Evolutionary conservation across 1,140 invertebrate species (phyloP).

Genomic region (Grapholita molesta): DNA sequence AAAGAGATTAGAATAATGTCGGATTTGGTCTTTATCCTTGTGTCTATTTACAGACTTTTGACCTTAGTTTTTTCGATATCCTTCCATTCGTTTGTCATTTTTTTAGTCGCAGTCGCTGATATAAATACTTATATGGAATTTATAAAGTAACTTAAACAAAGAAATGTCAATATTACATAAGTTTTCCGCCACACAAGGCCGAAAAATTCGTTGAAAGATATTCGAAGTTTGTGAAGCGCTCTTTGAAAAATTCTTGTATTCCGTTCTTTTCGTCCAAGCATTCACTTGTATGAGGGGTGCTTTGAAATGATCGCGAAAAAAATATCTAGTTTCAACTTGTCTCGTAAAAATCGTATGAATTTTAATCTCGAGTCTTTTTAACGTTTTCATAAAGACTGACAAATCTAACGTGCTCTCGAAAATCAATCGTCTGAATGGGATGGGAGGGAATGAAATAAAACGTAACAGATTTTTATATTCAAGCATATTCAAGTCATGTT

Average conservation of each 20-base stretch:
- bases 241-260: background rate
- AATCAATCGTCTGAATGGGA: too few relatives aligned
- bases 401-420: too few relatives aligned
- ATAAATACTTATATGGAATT: background rate
- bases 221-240: background rate
- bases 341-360: too few relatives aligned
- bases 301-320: too few relatives aligned
- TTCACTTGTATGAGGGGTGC: too few relatives aligned
- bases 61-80: background rate
- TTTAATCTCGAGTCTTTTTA: too few relatives aligned
- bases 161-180: background rate
- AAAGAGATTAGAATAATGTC: slow-evolving; percentile 8
- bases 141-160: background rate
- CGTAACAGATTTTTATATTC: background rate
- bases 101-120: background rate
- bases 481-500: background rate
- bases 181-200: background rate
- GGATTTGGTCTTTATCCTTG: background rate
- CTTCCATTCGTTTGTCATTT: background rate
- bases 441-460: too few relatives aligned
- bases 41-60: background rate
- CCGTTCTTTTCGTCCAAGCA: background rate
- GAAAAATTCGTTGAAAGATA: background rate
- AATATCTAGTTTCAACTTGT: too few relatives aligned
- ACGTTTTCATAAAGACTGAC: too few relatives aligned